Percentiles rank a stretch among this genome's conserved stretches.
phyloP scores from a whole-genome alignment of 2,797 vertebrate genomes.

The Manis crassicaudata region DNA sequence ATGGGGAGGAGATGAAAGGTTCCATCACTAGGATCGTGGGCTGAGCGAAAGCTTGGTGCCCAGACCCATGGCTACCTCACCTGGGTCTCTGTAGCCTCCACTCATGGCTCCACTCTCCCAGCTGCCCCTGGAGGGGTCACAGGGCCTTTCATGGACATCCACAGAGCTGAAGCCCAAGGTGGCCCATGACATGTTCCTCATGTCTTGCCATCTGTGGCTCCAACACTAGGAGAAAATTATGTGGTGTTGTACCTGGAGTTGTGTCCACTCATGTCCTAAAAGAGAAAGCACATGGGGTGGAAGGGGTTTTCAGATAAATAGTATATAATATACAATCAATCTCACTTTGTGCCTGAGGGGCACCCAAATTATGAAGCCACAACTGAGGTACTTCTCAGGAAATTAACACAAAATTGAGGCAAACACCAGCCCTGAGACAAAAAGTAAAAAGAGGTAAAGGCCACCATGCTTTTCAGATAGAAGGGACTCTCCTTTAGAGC shows the following conservation, averaged over 20 bases:
- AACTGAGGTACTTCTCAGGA: not conserved
- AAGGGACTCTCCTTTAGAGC: not conserved
- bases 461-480: not conserved
- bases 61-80: not conserved
- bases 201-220: not conserved
- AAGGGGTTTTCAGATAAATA: not conserved
- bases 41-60: not conserved
- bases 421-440: not conserved
- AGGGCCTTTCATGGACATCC: not conserved
- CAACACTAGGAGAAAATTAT: not conserved
- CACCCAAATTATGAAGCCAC: not conserved
- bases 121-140: not conserved
- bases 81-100: not conserved
- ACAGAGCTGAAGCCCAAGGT: not conserved
- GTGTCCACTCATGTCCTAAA: not conserved
- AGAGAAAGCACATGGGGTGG: not conserved
- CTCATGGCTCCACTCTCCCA: not conserved
- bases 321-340: not conserved
- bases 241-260: not conserved
- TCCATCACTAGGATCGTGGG: not conserved
- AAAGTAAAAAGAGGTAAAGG: not conserved
- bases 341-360: not conserved
- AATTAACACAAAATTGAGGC: not conserved
- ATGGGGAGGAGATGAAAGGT: fast-evolving
- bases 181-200: not conserved